Evolutionary conservation across 1,140 invertebrate species (phyloP), one percentile per base, ranked within the genome.

Genomic region (Cydia fagiglandana): DNA sequence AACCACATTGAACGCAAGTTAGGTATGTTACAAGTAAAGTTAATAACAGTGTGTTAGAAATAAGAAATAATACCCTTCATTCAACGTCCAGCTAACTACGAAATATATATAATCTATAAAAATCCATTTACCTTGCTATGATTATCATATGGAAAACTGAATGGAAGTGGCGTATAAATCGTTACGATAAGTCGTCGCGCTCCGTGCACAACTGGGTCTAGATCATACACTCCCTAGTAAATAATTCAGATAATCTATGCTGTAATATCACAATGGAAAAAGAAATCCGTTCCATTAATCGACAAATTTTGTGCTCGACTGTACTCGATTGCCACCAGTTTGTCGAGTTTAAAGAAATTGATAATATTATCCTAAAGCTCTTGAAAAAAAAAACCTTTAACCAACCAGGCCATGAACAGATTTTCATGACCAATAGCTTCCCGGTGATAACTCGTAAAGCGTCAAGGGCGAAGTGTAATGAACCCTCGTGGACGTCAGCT

Each of bases 181-280:
- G 70, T 76, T 79, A 74, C 80, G 80, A 81, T 78, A 74, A 75
- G 76, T 75, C 41, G 79, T 73, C 77, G 84, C 83, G 84, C 77
- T 79, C 38, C 64, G 53, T 82, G 80, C n/a, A 61, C 80, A 88
- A 82, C 56, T 83, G 78, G 87, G 85, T 84, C 79, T 83, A 81
- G 84, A 87, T 86, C 77, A 47, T 74, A 84, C 41, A 53, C 38
- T 56, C 45, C 45, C 45, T 47, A 34, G 1, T 20, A 17, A 4
- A 47, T 17, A 45, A 4, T 20, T 38, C 5, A 41, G 45, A 53
- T 53, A 50, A 73, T 53, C n/a, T 70, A 38, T 38, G 66, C 34
- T 10, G 66, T 70, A 70, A 70, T 34, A 30, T 7, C 24, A 38
- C 3, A 34, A 30, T 34, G 64, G 66, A 38, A 70, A 45, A 45